phyloP scores from a whole-genome alignment of 2,797 vertebrate genomes.

The Sciurus vulgaris region DNA sequence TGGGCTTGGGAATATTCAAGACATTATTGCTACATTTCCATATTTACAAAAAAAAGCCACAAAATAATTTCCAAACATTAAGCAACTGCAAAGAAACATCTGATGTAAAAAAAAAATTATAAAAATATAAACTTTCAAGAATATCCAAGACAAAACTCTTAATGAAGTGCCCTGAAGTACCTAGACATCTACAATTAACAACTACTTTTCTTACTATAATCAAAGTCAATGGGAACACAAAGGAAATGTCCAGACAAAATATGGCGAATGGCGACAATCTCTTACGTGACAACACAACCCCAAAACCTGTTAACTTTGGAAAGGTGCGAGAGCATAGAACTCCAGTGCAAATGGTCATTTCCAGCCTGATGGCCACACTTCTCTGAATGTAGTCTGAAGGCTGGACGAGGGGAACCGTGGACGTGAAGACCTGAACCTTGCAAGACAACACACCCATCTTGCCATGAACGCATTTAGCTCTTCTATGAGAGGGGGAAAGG shows the following conservation, averaged over 20 bases:
- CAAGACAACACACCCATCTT: constrained; percentile 67
- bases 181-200: constrained; percentile 85
- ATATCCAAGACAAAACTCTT: constrained; percentile 87
- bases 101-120: constrained; percentile 87
- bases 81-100: constrained; percentile 88
- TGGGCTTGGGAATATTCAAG: constrained; percentile 88
- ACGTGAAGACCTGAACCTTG: constrained; percentile 44
- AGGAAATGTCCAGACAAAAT: constrained; percentile 83
- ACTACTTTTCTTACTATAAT: constrained; percentile 79
- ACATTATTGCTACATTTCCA: constrained; percentile 91
- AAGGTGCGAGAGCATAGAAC: constrained; percentile 88
- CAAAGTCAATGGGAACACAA: constrained; percentile 81
- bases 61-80: constrained; percentile 89
- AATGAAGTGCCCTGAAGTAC: constrained; percentile 90
- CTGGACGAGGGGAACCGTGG: constrained; percentile 64
- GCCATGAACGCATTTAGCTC: constrained; percentile 75
- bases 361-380: constrained; percentile 63
- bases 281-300: constrained; percentile 80
- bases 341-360: constrained; percentile 88
- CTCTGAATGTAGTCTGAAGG: constrained; percentile 71
- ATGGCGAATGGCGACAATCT: constrained; percentile 78
- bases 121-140: constrained; percentile 92
- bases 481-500: constrained; percentile 9
- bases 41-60: constrained; percentile 90
- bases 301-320: constrained; percentile 86